Evolutionary conservation across 2,797 vertebrate species (phyloP).

Genomic region (Mionectes olivaceus): DNA sequence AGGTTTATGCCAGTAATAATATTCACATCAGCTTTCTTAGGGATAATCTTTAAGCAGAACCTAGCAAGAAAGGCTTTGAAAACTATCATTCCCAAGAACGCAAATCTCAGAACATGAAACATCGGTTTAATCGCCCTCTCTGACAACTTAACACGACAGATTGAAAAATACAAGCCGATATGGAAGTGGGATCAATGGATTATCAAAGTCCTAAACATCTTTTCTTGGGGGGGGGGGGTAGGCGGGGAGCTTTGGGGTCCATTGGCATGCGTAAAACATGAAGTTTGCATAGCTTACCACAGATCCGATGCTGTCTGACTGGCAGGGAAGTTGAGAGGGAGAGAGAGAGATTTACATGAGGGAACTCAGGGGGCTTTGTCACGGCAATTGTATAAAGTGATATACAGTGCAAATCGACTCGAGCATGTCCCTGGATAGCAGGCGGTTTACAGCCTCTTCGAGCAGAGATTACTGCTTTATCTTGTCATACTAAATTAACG

Average conservation of each 20-base stretch:
- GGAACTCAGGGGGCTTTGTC: constrained; percentile 86
- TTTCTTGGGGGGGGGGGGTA: constrained; percentile 41
- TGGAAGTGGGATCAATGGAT: constrained; percentile 86
- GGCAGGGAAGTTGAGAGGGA: constrained; percentile 72
- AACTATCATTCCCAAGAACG: constrained; percentile 77
- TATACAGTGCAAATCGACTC: constrained; percentile 84
- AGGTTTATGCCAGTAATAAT: constrained; percentile 77
- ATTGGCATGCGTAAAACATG: constrained; percentile 71
- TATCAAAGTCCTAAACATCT: constrained; percentile 85
- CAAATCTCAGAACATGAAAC: constrained; percentile 81
- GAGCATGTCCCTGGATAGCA: constrained; percentile 83
- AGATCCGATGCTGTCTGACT: constrained; percentile 74
- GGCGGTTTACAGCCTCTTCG: constrained; percentile 81
- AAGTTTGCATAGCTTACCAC: constrained; percentile 76
- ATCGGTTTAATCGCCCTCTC: constrained; percentile 79
- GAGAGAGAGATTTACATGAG: constrained; percentile 83
- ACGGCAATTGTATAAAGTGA: constrained; percentile 86
- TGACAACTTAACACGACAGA: constrained; percentile 83
- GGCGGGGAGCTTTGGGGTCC: constrained; percentile 24
- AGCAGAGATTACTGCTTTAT: constrained; percentile 95
- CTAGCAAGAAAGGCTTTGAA: constrained; percentile 79
- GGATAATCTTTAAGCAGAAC: constrained; percentile 80
- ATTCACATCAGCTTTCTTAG: constrained; percentile 78
- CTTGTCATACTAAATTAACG: constrained; percentile 97
- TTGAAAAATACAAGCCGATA: constrained; percentile 81